Percentiles rank a stretch among this genome's conserved stretches.
phyloP scores from a whole-genome alignment of 2,797 vertebrate species.

The Tadarida brasiliensis region DNA sequence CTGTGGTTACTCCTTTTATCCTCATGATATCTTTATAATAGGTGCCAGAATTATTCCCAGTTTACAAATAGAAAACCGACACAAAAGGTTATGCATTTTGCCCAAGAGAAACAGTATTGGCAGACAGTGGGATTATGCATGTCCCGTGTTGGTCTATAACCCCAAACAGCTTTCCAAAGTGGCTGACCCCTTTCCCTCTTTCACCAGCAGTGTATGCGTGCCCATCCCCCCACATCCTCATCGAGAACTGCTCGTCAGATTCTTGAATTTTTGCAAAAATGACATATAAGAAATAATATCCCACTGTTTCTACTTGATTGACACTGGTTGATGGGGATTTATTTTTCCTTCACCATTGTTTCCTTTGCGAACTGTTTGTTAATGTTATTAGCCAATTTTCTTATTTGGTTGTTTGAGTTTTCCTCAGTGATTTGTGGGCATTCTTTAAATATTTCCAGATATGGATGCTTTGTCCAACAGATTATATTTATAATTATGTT shows the following conservation, averaged over 20 bases:
- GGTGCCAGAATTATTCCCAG: neutral
- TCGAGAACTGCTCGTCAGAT: neutral
- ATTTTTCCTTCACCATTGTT: neutral
- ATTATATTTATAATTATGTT: neutral
- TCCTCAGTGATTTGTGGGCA: neutral
- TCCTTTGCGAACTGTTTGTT: neutral
- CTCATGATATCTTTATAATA: neutral
- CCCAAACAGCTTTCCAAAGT: neutral
- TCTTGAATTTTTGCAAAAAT: neutral
- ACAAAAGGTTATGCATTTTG: neutral
- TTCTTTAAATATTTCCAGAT: neutral
- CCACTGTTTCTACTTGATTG: neutral
- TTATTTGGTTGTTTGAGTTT: neutral
- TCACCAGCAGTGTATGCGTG: neutral
- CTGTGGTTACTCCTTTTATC: neutral
- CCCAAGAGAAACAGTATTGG: neutral
- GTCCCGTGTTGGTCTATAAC: neutral
- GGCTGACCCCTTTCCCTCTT: neutral
- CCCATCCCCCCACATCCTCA: fast-evolving
- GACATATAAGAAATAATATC: neutral
- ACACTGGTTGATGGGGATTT: neutral
- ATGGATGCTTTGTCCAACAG: neutral
- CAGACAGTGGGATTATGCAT: neutral
- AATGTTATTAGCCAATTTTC: neutral
- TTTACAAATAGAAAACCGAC: neutral